phyloP scores from a whole-genome alignment of 2,888 invertebrate species.

The Tinea trinotella region DNA sequence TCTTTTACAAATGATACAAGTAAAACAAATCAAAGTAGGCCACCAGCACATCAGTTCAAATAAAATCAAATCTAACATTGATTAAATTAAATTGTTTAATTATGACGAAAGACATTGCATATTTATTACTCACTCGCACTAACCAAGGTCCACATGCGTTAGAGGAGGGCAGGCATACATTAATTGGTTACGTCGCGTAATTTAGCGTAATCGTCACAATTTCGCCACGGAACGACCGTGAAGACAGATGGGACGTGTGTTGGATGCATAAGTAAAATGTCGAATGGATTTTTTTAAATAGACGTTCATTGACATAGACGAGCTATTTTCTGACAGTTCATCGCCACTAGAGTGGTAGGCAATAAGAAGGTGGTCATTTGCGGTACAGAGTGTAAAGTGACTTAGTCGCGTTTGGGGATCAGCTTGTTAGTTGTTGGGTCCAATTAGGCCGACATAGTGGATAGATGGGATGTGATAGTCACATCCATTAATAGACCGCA shows the following conservation, averaged over 20 bases:
- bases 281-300: too few species aligned
- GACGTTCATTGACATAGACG: too few species aligned
- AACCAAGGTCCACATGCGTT: constrained; percentile 23
- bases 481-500: too few species aligned
- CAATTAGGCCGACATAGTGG: too few species aligned
- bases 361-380: too few species aligned
- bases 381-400: too few species aligned
- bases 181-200: constrained; percentile 24
- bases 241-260: constrained; percentile 8
- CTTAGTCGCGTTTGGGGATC: too few species aligned
- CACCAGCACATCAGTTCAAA: background rate
- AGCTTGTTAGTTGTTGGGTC: too few species aligned
- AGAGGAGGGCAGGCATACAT: constrained; percentile 25
- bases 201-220: constrained; percentile 24
- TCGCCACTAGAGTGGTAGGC: too few species aligned
- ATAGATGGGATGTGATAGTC: too few species aligned
- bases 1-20: too few species aligned
- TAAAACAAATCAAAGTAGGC: background rate
- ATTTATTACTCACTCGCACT: constrained; percentile 21
- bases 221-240: constrained; percentile 25
- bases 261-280: background rate
- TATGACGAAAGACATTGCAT: background rate
- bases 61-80: background rate
- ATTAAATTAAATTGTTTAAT: background rate
- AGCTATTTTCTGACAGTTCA: too few species aligned